Conservation (phyloP, 2,888 invertebrate species). For the Oxycera nigricornis region DNA sequence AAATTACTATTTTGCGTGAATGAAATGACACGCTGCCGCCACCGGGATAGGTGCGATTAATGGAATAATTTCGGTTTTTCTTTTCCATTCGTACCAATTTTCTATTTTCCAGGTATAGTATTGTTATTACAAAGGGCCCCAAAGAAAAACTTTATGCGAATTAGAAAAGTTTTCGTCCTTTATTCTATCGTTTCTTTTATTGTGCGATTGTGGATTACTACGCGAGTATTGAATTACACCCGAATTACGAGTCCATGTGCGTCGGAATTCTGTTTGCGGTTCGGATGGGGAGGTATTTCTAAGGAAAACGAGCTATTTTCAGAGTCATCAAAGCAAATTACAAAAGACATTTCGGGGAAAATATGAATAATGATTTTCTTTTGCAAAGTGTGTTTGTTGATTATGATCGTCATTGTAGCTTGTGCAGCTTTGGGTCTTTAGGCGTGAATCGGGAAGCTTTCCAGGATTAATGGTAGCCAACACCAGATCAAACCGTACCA, state of each 20-base stretch:
- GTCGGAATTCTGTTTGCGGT: neutral
- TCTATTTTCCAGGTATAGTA: neutral
- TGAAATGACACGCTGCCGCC: constrained; percentile 8
- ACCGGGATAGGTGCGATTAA: constrained; percentile 9
- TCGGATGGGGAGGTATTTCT: neutral
- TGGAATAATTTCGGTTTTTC: neutral
- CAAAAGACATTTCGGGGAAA: constrained; percentile 3
- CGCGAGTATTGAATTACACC: neutral
- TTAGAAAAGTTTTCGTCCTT: neutral
- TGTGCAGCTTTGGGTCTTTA: neutral
- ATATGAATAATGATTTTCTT: neutral
- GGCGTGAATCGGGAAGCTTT: neutral
- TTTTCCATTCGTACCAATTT: neutral
- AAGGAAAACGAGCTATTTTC: neutral
- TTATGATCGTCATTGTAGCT: neutral
- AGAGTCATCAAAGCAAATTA: constrained; percentile 19
- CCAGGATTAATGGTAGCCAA: neutral
- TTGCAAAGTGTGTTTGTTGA: neutral
- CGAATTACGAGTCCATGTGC: neutral
- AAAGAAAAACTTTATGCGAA: neutral
- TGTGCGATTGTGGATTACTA: neutral
- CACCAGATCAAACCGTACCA: neutral
- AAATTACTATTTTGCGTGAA: constrained; percentile 35
- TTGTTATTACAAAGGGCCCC: neutral
- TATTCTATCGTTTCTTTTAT: neutral